Evolutionary conservation across 2,888 invertebrate genomes (phyloP).

Genomic region (Onthophagus sagittarius): DNA sequence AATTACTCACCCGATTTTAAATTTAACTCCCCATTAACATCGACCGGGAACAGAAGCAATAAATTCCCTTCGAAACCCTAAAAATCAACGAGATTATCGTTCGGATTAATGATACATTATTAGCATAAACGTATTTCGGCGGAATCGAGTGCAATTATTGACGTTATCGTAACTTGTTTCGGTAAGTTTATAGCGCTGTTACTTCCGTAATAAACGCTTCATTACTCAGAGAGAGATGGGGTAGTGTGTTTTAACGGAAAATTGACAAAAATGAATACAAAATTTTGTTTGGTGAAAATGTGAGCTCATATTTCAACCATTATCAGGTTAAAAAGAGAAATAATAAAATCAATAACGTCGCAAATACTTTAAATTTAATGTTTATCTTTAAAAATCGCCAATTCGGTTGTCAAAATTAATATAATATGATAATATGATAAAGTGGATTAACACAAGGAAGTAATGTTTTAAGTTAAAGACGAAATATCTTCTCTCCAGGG

Average conservation of each 20-base stretch:
- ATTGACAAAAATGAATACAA: neutral
- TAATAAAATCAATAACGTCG: too few relatives aligned
- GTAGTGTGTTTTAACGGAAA: neutral
- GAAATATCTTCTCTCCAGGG: too few relatives aligned
- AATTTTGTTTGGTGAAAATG: neutral
- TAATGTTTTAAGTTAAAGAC: too few relatives aligned
- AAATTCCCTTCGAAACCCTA: too few relatives aligned
- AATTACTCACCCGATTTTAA: too few relatives aligned
- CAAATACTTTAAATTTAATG: too few relatives aligned
- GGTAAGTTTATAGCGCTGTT: neutral
- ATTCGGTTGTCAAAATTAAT: too few relatives aligned
- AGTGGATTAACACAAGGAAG: too few relatives aligned
- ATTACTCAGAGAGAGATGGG: neutral
- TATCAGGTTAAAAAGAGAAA: neutral
- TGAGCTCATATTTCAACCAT: neutral
- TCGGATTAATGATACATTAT: neutral
- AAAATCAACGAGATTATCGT: neutral
- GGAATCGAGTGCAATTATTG: neutral
- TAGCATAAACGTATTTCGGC: neutral
- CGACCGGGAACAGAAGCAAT: too few relatives aligned
- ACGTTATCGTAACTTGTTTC: neutral
- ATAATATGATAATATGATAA: too few relatives aligned
- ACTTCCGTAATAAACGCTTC: neutral
- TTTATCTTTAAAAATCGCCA: too few relatives aligned
- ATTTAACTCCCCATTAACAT: too few relatives aligned